Base-by-base conservation (phyloP, 1,140 invertebrate genomes). In the Drosophila watanabei region DNA sequence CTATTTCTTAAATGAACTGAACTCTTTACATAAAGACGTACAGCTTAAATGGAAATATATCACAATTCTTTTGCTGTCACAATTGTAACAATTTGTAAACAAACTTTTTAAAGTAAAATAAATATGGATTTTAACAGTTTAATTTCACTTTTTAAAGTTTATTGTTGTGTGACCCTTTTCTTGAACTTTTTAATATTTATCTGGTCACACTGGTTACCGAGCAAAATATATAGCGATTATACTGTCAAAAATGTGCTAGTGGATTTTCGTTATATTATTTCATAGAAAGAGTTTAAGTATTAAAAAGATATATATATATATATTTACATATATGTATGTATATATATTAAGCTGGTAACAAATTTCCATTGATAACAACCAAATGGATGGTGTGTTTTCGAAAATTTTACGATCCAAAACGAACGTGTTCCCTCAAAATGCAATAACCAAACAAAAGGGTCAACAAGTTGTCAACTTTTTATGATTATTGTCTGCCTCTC, bases 391-490 rank as follows among this genome's bases (percentile, higher is more conserved):
- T 66, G 16, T 63, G 58, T 56, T 65, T 61, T 43, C 30, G 11
- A 54, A 43, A 58, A 64, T 56, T 70, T 75, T 70, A 75, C 33
- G 48, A 69, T 43, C 49, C 33, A 64, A 80, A 81, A 37, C 59
- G 64, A 63, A 66, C 63, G 70, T 81, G 78, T 63, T 75, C 61
- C 35, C 59, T 13, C 58, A 76, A 80, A 64, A 64, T 56, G 60
- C 48, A 46, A 45, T 62, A 45, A 35, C n/a, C 20, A 45, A 43
- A 64, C 43, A 58, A 81, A 72, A 48, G 79, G 79, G 72, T 72
- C 80, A 72, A 77, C 61, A 81, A 76, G 73, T 76, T 76, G 73
- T 76, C 73, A 76, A 76, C 73, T 46, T 72, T 73, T 75, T 73
- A 62, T 75, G 56, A 60, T 52, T 75, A 45, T 61, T 63, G 45